A percentile compares a stretch with the other conserved stretches of the same genome.
phyloP scores from a whole-genome alignment of 2,113 vertebrate genomes.

The Peromyscus maniculatus region DNA sequence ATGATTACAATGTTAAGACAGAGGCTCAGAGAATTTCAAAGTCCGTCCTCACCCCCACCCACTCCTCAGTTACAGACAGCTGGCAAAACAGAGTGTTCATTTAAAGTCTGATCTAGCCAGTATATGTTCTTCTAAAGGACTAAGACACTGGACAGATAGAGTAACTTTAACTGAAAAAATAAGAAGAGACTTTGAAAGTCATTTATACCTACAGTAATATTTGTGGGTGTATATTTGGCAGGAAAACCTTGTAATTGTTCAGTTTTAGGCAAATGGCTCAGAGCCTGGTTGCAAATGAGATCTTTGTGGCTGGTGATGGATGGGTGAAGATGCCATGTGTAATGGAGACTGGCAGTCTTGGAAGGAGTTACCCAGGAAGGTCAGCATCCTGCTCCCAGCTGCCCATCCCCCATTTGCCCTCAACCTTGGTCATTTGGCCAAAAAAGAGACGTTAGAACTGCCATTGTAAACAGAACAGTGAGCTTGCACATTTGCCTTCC shows the following conservation, averaged over 20 bases:
- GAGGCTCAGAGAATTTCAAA: neutral
- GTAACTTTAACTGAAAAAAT: neutral
- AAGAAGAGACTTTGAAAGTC: conserved; percentile 41
- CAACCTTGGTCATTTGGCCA: neutral
- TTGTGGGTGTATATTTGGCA: conserved; percentile 1
- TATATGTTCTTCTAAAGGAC: conserved; percentile 52
- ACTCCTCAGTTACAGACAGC: neutral
- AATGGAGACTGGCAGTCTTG: neutral
- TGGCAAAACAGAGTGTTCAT: neutral
- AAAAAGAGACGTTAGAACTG: conserved; percentile 56
- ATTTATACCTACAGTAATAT: conserved; percentile 45
- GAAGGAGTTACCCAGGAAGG: conserved; percentile 12
- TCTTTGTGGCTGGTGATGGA: conserved; percentile 23
- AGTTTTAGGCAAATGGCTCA: conserved; percentile 51
- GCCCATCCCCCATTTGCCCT: neutral
- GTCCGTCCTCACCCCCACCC: neutral
- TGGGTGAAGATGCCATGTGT: conserved; percentile 2
- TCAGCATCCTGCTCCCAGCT: neutral
- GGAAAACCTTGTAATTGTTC: conserved; percentile 1
- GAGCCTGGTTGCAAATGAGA: conserved; percentile 7
- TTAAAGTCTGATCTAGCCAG: neutral
- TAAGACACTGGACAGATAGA: neutral
- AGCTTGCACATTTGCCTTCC: conserved; percentile 20
- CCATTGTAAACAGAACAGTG: conserved; percentile 51
- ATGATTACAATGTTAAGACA: conserved; percentile 30